Evolutionary conservation across 2,888 invertebrate species (phyloP).

Genomic region (Operophtera brumata): DNA sequence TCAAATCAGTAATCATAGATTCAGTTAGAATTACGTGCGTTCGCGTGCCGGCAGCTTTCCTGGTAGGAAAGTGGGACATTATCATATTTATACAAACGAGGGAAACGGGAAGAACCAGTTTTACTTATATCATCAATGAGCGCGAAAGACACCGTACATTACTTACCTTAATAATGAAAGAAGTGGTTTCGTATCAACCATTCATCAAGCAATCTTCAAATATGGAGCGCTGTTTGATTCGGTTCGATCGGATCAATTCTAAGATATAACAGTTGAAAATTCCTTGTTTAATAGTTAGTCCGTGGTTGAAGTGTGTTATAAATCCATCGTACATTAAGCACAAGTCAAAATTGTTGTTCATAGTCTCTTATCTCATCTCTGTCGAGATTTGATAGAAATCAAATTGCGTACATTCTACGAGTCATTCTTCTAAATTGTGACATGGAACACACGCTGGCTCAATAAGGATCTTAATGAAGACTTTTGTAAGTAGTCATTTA

Average conservation of each 20-base stretch:
- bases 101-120: slow-evolving; percentile 32
- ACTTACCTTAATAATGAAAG: neutral
- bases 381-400: slow-evolving; percentile 28
- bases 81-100: slow-evolving; percentile 64
- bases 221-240: neutral
- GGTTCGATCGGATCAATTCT: neutral
- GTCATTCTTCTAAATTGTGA: slow-evolving; percentile 22
- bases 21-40: slow-evolving; percentile 39
- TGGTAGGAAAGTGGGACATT: slow-evolving; percentile 67
- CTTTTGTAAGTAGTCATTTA: slow-evolving; percentile 5
- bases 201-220: no score
- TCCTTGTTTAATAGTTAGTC: no score
- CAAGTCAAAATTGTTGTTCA: slow-evolving; percentile 15
- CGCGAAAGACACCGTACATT: slow-evolving; percentile 17
- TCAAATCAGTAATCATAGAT: slow-evolving; percentile 53
- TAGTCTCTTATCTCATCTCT: slow-evolving; percentile 28
- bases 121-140: slow-evolving; percentile 24
- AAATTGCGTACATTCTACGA: slow-evolving; percentile 4
- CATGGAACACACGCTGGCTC: slow-evolving; percentile 20
- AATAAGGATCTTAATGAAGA: slow-evolving; percentile 6
- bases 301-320: no score
- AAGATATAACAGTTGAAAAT: neutral
- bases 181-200: neutral
- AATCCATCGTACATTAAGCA: neutral
- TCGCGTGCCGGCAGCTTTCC: slow-evolving; percentile 65